Base-by-base conservation (phyloP, 2,888 invertebrate species). In the Galeopsomyia nigrocyanea region DNA sequence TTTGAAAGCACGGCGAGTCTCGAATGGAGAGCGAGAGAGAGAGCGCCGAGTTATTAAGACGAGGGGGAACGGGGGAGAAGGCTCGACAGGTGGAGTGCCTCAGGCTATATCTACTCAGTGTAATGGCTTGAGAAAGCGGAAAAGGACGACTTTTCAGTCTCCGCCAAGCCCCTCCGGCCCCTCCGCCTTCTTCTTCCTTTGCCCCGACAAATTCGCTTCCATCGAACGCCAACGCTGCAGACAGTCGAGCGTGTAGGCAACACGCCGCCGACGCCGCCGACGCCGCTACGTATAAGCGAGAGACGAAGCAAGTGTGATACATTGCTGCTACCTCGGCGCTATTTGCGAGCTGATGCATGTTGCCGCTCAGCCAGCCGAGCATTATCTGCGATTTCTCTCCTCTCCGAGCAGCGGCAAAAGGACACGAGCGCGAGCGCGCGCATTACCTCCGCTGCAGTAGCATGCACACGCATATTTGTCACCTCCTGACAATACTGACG, bases 1-100 rank as follows among this genome's bases (percentile, higher is more conserved):
- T 79, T 80, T 77, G 77, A 78, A 77, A 80, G 79, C 79, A 68
- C 60, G 69, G 62, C 46, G 69, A 68, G 60, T 63, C 55, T 71
- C 55, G 66, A 64, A 51, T 67, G 53, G 64, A 57, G 64, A 0
- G 17, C 58, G 64, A 57, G 64, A 0, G 17, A 26, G 39, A 9
- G 47, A 53, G 71, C 68, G 17, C 26, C 26, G 74, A 65, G 74
- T 71, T 74, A 74, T 74, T 71, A 71, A 71, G 50, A 58, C 10
- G 55, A 49, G 60, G 62, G 55, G 55, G 31, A 26, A 2, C 26
- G 26, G 19, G 62, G 51, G 58, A 46, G 55, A 26, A 56, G 50
- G 60, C 60, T 51, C 68, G 71, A 74, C 74, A 71, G 68, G 71
- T 71, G 65, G 66, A 68, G 74, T 58, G 70, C 67, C 46, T 53